Percentiles rank a stretch among this genome's conserved stretches.
Conservation (phyloP, 2,888 invertebrate genomes). For the Metallyticus violacea region DNA sequence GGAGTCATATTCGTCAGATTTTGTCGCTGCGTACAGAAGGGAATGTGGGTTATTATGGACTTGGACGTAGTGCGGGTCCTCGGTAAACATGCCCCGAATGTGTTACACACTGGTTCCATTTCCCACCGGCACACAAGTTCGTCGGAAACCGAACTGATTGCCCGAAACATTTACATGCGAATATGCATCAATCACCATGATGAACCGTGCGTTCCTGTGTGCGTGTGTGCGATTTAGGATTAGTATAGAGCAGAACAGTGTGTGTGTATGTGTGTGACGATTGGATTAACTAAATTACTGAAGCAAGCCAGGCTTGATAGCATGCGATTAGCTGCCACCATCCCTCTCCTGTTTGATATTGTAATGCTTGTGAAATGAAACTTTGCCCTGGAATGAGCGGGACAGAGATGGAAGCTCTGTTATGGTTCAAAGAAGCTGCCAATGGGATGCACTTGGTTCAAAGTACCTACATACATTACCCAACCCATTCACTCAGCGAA, state of each 20-base stretch:
- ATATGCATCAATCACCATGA: slow-evolving; percentile 18
- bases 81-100: neutral
- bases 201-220: neutral
- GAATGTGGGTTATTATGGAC: neutral
- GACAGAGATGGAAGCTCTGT: neutral
- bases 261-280: slow-evolving; percentile 8
- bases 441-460: neutral
- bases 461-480: neutral
- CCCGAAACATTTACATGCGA: slow-evolving; percentile 10
- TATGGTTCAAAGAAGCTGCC: neutral
- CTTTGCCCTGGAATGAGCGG: neutral
- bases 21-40: neutral
- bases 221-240: slow-evolving; percentile 20
- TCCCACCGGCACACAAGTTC: neutral
- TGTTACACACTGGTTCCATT: too few relatives aligned
- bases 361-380: slow-evolving; percentile 24
- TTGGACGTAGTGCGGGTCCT: neutral
- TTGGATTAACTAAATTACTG: slow-evolving; percentile 30
- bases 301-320: slow-evolving; percentile 15
- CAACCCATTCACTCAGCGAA: neutral
- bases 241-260: neutral
- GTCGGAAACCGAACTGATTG: neutral
- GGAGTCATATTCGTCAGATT: neutral
- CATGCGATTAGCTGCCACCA: neutral
- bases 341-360: slow-evolving; percentile 18